Evolutionary conservation across 1,140 invertebrate genomes (phyloP).

Genomic region (Drosophila virilis): DNA sequence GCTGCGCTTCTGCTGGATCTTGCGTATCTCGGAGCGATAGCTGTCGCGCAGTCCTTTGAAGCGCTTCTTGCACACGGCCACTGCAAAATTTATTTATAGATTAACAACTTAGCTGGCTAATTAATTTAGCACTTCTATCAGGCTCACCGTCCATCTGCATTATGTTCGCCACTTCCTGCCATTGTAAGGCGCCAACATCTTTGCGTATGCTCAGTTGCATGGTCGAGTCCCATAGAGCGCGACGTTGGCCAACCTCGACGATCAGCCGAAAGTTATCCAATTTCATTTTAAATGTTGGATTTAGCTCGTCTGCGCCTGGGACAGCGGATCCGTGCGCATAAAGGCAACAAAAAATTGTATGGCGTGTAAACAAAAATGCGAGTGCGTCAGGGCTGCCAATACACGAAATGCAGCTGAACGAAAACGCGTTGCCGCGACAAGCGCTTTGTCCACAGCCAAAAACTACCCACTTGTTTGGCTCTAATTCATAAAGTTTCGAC

Average conservation of each 20-base stretch:
- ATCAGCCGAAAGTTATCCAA: slow-evolving; percentile 62
- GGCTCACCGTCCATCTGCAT: slow-evolving; percentile 54
- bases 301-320: not conserved
- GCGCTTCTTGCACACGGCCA: slow-evolving; percentile 53
- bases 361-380: slow-evolving; percentile 54
- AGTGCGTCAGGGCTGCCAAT: not conserved
- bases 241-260: slow-evolving; percentile 51
- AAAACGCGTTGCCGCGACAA: not conserved
- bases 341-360: slow-evolving; percentile 3
- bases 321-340: not conserved
- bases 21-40: slow-evolving; percentile 64
- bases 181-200: slow-evolving; percentile 41
- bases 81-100: slow-evolving; percentile 26
- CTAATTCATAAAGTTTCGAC: not conserved
- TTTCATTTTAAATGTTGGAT: slow-evolving; percentile 40
- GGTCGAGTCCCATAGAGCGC: slow-evolving; percentile 59
- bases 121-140: not conserved
- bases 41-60: slow-evolving; percentile 63
- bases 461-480: not conserved
- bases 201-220: slow-evolving; percentile 50
- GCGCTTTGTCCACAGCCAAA: not conserved
- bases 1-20: slow-evolving; percentile 53
- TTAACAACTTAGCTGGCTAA: not conserved
- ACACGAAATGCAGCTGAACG: not conserved
- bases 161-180: slow-evolving; percentile 46